Evolutionary conservation across 2,797 vertebrate species (phyloP), one percentile per base, ranked within the genome.

Genomic region (Cyprinodon diabolis): DNA sequence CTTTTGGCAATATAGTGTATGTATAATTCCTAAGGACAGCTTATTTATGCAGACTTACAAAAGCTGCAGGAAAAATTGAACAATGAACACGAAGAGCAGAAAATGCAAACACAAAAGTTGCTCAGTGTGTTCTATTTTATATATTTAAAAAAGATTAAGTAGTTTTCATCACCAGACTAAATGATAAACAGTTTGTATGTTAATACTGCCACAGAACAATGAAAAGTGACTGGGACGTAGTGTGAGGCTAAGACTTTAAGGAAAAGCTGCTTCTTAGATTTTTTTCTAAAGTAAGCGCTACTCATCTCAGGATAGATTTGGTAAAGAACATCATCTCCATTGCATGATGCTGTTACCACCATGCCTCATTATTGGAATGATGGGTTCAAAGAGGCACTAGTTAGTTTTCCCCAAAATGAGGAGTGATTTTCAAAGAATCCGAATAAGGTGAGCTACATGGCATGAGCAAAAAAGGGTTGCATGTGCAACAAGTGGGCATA

Each of bases 131-230:
- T 77, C 30, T 72, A 69, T 84, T 72, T 83, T 71, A 37, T 65
- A 30, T 12, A 75, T 66, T 49, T 10, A 71, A 62, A 40, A 87
- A 43, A 77, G 49, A 79, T 67, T 67, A 80, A 79, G 19, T 81
- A 73, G 71, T 85, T 86, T 86, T 69, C 23, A 7, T 74, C 76
- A 82, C 74, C 84, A 87, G 86, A 90, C 89, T 71, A 21, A 74
- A 82, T 30, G 40, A 81, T 68, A 76, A 71, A 87, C 86, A 72
- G 48, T 75, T 78, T 69, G 71, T 68, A 23, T 56, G 85, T 71
- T 9, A 43, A 82, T 67, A 71, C 66, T 71, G 73, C 86, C 66
- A 49, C 43, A 65, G 81, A 82, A 85, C 88, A 82, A 77, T 70
- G 75, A 68, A 45, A 30, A 21, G 62, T 37, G 66, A 52, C 30